Evolutionary conservation across 2,113 vertebrate genomes (phyloP).

Genomic region (Artemisiospiza belli): DNA sequence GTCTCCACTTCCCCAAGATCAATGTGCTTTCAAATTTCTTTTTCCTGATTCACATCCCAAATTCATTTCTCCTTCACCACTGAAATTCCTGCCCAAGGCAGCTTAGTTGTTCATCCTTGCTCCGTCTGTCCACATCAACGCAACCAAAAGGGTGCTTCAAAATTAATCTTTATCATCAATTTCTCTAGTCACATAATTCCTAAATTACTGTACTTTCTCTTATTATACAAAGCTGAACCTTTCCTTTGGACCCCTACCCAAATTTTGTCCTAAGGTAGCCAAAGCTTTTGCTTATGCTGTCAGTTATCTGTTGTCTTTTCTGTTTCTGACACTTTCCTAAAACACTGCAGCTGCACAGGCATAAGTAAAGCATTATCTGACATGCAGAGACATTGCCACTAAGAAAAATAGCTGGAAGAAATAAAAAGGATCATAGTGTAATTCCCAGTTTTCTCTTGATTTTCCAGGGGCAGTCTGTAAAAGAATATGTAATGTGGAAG

Average conservation of each 20-base stretch:
- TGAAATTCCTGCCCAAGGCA: conserved; percentile 1
- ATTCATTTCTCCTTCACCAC: background rate
- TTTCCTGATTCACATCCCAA: conserved; percentile 11
- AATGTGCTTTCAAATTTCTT: conserved; percentile 1
- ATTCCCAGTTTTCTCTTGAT: background rate
- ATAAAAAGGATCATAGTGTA: background rate
- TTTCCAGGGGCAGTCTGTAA: background rate
- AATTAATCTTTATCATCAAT: background rate
- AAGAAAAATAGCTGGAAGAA: background rate
- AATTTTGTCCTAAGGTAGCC: background rate
- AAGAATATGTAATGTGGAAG: background rate
- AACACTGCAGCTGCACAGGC: background rate
- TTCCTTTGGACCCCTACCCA: background rate
- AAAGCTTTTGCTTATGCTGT: background rate
- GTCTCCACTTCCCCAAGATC: background rate
- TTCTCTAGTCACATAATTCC: background rate
- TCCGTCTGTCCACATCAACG: background rate
- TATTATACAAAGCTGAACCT: background rate
- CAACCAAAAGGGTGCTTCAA: background rate
- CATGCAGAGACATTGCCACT: background rate
- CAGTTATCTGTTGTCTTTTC: background rate
- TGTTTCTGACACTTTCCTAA: background rate
- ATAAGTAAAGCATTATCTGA: background rate
- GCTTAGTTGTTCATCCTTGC: background rate
- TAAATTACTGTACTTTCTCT: background rate